phyloP scores from a whole-genome alignment of 1,140 invertebrate species.

The Limonius californicus region DNA sequence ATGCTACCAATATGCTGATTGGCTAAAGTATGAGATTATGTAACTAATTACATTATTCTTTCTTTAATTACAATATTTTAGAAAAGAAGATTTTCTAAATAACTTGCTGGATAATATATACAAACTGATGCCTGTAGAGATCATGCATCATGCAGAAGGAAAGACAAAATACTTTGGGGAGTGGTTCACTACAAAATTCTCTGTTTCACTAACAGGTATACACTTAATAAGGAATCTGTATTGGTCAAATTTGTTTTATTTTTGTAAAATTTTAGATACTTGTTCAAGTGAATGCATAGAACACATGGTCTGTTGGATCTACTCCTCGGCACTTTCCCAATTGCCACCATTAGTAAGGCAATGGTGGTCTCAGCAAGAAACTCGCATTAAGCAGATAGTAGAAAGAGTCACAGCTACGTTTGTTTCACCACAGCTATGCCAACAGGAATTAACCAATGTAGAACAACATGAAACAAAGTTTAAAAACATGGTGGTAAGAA shows the following conservation, averaged over 20 bases:
- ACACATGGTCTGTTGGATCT: conserved; percentile 65
- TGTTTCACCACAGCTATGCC: conserved; percentile 67
- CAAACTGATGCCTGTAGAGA: conserved; percentile 59
- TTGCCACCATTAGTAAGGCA: conserved; percentile 75
- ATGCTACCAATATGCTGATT: conserved; percentile 66
- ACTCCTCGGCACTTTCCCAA: conserved; percentile 58
- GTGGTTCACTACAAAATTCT: conserved; percentile 31
- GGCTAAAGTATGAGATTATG: conserved; percentile 63
- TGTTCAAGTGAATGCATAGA: conserved; percentile 48
- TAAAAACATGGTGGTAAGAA: conserved; percentile 60
- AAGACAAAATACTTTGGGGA: conserved; percentile 33
- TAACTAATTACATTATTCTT: no score
- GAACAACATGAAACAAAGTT: conserved; percentile 51
- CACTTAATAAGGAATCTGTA: no score
- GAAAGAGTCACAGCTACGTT: conserved; percentile 72
- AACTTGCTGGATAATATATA: conserved; percentile 60
- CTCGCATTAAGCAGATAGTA: conserved; percentile 62
- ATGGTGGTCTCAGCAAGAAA: conserved; percentile 75
- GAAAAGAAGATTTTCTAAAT: conserved; percentile 53
- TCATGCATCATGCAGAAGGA: conserved; percentile 40
- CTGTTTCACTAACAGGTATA: conserved; percentile 13
- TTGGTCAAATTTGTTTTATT: neutral
- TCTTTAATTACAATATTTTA: no score
- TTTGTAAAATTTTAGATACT: conserved; percentile 32
- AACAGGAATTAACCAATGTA: conserved; percentile 64